These are phyloP conservation scores for Hyposoter dolosus DNA, from an alignment of 2,888 invertebrate genomes.

Conservation along the genomic window DNA sequence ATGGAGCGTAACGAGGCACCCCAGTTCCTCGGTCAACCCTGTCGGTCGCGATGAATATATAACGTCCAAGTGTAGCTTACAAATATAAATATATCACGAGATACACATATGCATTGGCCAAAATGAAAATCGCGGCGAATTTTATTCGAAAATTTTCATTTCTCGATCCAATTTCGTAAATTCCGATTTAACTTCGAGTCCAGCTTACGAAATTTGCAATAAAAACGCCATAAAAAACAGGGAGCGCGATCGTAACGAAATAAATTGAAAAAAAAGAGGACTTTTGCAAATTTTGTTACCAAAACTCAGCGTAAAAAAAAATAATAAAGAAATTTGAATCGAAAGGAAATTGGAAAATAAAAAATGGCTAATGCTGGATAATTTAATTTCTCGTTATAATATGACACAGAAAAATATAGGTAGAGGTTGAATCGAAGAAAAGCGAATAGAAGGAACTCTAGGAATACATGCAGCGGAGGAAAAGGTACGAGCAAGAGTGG, in stretches of 20 bases:
- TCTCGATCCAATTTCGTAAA: background rate
- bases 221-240: background rate
- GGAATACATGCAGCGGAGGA: slow-evolving; percentile 16
- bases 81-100: slow-evolving; percentile 8
- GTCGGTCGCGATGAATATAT: slow-evolving; percentile 57
- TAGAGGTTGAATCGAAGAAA: slow-evolving; percentile 15
- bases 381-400: background rate
- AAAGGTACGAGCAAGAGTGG: slow-evolving; percentile 74
- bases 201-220: background rate
- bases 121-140: slow-evolving; percentile 9
- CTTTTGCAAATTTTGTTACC: no score
- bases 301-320: background rate
- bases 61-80: slow-evolving; percentile 19
- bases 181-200: background rate
- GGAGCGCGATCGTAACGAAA: background rate
- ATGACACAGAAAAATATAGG: slow-evolving; percentile 14
- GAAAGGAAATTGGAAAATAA: background rate
- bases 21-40: slow-evolving; percentile 67
- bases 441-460: background rate
- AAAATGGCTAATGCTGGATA: background rate
- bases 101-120: background rate
- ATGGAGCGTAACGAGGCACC: slow-evolving; percentile 67
- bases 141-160: background rate
- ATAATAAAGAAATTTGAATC: background rate
- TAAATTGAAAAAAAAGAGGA: background rate